These are phyloP conservation scores for Drosophila lini DNA, from an alignment of 1,140 invertebrate species.

Conservation along the genomic window DNA sequence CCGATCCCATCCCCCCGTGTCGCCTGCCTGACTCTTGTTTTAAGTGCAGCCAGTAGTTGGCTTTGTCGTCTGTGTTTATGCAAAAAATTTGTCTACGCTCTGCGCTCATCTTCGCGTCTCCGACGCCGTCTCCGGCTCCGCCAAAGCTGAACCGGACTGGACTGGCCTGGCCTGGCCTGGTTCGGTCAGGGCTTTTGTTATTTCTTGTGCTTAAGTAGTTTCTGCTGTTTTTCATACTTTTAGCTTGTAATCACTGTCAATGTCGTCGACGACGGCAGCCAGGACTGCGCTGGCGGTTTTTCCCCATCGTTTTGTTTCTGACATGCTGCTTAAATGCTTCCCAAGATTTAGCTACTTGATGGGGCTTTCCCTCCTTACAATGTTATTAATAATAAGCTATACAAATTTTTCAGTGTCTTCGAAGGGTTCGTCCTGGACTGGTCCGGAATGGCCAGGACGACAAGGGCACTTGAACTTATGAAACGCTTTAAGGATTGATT, in stretches of 20 bases:
- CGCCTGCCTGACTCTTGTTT: constrained; percentile 60
- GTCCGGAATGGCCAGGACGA: constrained; percentile 19
- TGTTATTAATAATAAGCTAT: constrained; percentile 84
- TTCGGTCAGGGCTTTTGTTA: constrained; percentile 66
- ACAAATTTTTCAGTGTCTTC: constrained; percentile 80
- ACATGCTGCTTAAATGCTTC: constrained; percentile 82
- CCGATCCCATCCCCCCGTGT: not conserved
- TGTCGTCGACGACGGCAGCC: constrained; percentile 63
- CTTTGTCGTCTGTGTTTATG: constrained; percentile 82
- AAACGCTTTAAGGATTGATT: constrained; percentile 49
- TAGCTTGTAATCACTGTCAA: constrained; percentile 84
- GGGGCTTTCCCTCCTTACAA: constrained; percentile 72
- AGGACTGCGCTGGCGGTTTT: constrained; percentile 36
- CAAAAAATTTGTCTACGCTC: constrained; percentile 79
- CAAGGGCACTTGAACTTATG: constrained; percentile 66
- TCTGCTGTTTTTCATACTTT: constrained; percentile 83
- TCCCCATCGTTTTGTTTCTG: constrained; percentile 70
- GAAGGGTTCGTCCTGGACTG: constrained; percentile 34
- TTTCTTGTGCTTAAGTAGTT: constrained; percentile 82
- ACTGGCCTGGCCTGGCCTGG: constrained; percentile 20
- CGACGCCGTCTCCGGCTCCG: not conserved
- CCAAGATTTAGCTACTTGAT: constrained; percentile 82
- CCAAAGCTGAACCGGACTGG: not conserved
- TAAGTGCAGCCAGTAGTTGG: constrained; percentile 79
- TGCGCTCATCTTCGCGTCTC: constrained; percentile 15